phyloP scores from a whole-genome alignment of 2,113 vertebrate species.

The Tetrax tetrax region DNA sequence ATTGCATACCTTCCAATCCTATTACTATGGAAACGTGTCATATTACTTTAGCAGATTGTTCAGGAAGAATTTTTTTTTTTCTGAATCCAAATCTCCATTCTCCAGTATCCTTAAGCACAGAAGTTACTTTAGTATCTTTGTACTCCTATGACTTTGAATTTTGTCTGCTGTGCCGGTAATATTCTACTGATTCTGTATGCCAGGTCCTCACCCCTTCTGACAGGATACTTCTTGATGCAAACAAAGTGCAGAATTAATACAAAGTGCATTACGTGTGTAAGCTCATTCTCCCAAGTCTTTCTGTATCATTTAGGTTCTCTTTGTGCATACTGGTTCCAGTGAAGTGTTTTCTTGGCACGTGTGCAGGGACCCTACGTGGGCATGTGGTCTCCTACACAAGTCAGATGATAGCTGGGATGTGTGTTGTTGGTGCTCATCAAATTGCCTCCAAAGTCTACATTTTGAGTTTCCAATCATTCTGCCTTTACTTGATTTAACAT shows the following conservation, averaged over 20 bases:
- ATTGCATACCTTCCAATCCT: background rate
- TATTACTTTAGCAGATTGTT: background rate
- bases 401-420: background rate
- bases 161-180: background rate
- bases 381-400: fast-evolving
- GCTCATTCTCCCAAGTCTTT: background rate
- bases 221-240: background rate
- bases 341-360: background rate
- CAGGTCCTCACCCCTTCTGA: background rate
- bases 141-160: background rate
- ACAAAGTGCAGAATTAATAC: background rate
- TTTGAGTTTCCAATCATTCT: background rate
- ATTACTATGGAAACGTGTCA: background rate
- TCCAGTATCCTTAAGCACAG: background rate
- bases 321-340: background rate
- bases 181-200: background rate
- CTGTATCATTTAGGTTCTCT: background rate
- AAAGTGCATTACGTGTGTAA: background rate
- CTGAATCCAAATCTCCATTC: background rate
- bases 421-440: background rate
- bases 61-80: background rate
- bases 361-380: fast-evolving
- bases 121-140: background rate
- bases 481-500: background rate
- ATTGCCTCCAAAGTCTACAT: background rate